phyloP scores from a whole-genome alignment of 1,140 invertebrate species.

The Parasteatoda tepidariorum region DNA sequence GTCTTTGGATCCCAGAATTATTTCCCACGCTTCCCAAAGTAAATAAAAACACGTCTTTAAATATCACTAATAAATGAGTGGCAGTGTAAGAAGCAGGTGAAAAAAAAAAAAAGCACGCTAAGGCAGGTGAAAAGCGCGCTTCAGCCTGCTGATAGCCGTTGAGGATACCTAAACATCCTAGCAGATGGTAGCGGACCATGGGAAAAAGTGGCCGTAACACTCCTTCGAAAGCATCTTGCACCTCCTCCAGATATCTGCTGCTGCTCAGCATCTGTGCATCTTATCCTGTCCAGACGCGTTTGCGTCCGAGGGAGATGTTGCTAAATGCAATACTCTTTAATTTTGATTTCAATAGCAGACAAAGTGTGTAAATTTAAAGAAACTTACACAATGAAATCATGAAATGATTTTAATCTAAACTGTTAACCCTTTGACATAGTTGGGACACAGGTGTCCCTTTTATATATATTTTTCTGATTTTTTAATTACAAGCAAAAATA shows the following conservation, averaged over 20 bases:
- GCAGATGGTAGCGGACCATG: not conserved
- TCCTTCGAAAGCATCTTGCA: not conserved
- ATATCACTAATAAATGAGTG: not conserved
- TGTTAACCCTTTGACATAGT: too few relatives aligned
- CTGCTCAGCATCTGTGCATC: not conserved
- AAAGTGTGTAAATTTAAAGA: too few relatives aligned
- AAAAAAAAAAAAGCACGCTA: not conserved
- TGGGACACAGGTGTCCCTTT: too few relatives aligned
- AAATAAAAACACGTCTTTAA: not conserved
- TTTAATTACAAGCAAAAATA: too few relatives aligned
- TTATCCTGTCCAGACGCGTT: too few relatives aligned
- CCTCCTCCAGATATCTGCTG: not conserved
- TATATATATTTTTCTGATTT: too few relatives aligned
- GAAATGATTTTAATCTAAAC: too few relatives aligned
- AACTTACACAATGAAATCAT: too few relatives aligned
- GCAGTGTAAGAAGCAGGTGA: not conserved
- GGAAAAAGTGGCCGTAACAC: not conserved
- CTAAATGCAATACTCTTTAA: too few relatives aligned
- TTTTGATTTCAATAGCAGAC: too few relatives aligned
- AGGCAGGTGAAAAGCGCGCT: not conserved
- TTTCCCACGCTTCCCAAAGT: not conserved
- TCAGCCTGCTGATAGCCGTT: not conserved
- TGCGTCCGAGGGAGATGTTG: too few relatives aligned
- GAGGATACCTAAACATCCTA: not conserved
- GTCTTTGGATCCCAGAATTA: not conserved